phyloP scores from a whole-genome alignment of 1,140 invertebrate genomes.

The Coelopa frigida region DNA sequence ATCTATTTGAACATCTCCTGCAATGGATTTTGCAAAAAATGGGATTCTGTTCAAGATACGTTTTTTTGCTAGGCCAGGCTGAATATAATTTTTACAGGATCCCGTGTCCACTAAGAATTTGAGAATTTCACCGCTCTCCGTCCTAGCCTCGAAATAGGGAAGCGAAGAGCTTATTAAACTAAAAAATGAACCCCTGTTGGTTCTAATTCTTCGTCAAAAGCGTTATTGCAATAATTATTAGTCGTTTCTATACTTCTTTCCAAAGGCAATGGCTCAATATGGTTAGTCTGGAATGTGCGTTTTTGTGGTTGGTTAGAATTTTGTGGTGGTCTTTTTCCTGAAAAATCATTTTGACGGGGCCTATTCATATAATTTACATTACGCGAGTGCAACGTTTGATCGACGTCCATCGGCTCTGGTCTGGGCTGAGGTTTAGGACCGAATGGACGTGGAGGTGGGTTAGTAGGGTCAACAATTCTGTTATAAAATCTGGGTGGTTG shows the following conservation, averaged over 20 bases:
- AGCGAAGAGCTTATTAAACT: slow-evolving; percentile 19
- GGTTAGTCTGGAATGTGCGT: background rate
- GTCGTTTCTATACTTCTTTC: too few relatives aligned
- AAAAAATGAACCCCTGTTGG: slow-evolving; percentile 14
- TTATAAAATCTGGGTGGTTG: too few relatives aligned
- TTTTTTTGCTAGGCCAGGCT: slow-evolving; percentile 9
- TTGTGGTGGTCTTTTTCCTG: slow-evolving; percentile 3
- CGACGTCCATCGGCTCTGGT: slow-evolving; percentile 17
- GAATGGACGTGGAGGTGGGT: slow-evolving; percentile 3
- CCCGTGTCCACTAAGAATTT: slow-evolving; percentile 17
- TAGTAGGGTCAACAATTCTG: too few relatives aligned
- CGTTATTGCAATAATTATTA: too few relatives aligned
- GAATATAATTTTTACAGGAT: slow-evolving; percentile 18
- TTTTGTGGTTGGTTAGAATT: background rate
- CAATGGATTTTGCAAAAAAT: slow-evolving; percentile 16
- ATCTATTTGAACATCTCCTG: slow-evolving; percentile 13
- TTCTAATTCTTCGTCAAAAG: background rate
- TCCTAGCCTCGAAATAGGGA: slow-evolving; percentile 17
- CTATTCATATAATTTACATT: slow-evolving; percentile 17
- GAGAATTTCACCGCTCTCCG: slow-evolving; percentile 13
- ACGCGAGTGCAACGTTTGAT: slow-evolving; percentile 10
- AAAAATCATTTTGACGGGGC: slow-evolving; percentile 3
- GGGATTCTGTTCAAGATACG: slow-evolving; percentile 10
- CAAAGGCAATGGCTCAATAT: background rate
- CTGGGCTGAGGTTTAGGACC: slow-evolving; percentile 8